A percentile compares a stretch with the other conserved stretches of the same genome.
phyloP scores from a whole-genome alignment of 1,140 invertebrate species.

The Penaeus chinensis region DNA sequence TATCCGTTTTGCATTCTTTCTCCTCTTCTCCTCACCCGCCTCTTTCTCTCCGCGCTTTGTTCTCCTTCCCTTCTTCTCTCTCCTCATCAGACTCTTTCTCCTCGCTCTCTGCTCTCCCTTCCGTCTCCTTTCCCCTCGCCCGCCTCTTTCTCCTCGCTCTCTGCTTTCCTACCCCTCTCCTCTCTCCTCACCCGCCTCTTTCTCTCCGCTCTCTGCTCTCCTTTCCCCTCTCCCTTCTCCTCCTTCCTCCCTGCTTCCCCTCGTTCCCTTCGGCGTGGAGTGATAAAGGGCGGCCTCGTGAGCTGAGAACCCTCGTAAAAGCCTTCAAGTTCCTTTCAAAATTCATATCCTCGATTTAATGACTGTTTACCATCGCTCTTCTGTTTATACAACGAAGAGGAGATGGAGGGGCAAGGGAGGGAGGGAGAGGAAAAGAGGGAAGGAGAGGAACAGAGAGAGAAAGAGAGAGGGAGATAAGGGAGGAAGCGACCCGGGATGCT shows the following conservation, averaged over 20 bases:
- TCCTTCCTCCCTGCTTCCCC: slow-evolving; percentile 24
- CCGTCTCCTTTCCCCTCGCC: not conserved
- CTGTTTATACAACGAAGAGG: slow-evolving; percentile 56
- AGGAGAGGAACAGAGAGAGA: not conserved
- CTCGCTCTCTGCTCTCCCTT: not conserved
- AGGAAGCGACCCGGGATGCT: not conserved
- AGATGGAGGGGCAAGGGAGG: not conserved
- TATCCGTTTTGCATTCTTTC: not conserved
- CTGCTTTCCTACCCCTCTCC: not conserved
- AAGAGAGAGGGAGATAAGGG: not conserved
- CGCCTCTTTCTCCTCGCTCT: too few relatives aligned
- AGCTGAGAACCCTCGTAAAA: slow-evolving; percentile 59
- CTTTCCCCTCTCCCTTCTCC: slow-evolving; percentile 3
- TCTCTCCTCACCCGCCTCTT: not conserved
- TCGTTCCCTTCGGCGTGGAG: slow-evolving; percentile 47
- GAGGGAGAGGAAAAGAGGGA: not conserved
- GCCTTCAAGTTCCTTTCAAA: slow-evolving; percentile 61
- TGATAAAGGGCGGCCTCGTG: slow-evolving; percentile 54
- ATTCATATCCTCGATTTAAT: slow-evolving; percentile 62
- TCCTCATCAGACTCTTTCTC: not conserved
- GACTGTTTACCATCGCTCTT: slow-evolving; percentile 61
- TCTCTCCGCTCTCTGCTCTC: not conserved
- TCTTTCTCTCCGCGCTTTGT: not conserved
- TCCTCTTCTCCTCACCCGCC: not conserved
- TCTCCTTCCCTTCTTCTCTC: slow-evolving; percentile 1